Base-by-base conservation (phyloP, 1,140 invertebrate genomes). In the Pseudachorutes palmiensis region DNA sequence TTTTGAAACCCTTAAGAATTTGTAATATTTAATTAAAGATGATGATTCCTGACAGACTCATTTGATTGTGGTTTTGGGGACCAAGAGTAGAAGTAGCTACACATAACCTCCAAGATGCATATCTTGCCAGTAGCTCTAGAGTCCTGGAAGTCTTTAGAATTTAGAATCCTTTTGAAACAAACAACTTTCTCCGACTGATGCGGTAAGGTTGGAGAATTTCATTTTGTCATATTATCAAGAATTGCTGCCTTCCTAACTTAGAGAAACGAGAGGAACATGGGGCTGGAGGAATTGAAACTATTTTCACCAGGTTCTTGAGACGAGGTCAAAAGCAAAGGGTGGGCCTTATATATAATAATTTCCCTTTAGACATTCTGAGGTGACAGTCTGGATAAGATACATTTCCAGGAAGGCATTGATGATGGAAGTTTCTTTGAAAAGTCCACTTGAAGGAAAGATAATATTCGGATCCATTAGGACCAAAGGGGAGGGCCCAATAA, bases 61-160 rank as follows among this genome's bases (percentile, higher is more conserved):
- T 64, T 64, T 64, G 62, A 64, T 33, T 65, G 64, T 32, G 64
- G 64, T 65, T 51, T 57, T 12, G 32, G 64, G 12, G 48, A 45
- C 12, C 19, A 28, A 62, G 26, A 36, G 61, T 19, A 45, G 36
- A 19, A 45, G 9, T 45, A 12, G 9, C 36, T 45, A 9, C 19
- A 12, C 19, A 19, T 12, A 45, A 45, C 19, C 19, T 19, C 19
- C 36, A 29, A 60, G 28, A 33, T n/a, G n/a, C n/a, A 57, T 14
- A 28, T 57, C 22, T 57, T 5, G 51, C 19, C 9, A 28, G 5
- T 12, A 5, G 26, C 51, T 14, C 22, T 57, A 5, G 5, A 12
- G 19, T 45, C 36, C 19, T 45, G 36, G 36, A 45, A 45, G 19
- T 45, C 19, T 45, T 19, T 45, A 45, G 36, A 45, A 19, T 45